Percentiles rank a stretch among this genome's conserved stretches.
Evolutionary conservation across 2,113 vertebrate species (phyloP).

Genomic region (Myxocyprinus asiaticus): DNA sequence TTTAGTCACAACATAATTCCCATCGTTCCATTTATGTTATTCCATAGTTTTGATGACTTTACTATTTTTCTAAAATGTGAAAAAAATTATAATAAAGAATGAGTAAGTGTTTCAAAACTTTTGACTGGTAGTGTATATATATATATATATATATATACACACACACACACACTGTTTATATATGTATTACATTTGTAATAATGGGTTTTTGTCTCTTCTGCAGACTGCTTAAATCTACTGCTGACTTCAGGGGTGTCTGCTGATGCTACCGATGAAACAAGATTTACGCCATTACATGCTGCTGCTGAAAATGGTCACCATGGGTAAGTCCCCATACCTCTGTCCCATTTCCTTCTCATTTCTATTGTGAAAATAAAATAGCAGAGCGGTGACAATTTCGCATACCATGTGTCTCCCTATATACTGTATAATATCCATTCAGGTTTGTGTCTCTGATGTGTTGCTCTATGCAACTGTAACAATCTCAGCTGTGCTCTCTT

Average conservation of each 20-base stretch:
- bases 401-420: no score
- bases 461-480: neutral
- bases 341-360: neutral
- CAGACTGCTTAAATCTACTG: slow-evolving; percentile 95
- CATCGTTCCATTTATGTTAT: no score
- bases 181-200: neutral
- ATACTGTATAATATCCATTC: neutral
- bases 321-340: slow-evolving; percentile 76
- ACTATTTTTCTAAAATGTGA: no score
- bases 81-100: no score
- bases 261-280: slow-evolving; percentile 84
- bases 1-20: no score
- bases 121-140: no score
- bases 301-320: slow-evolving; percentile 86
- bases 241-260: slow-evolving; percentile 86
- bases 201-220: neutral
- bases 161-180: no score
- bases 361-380: no score
- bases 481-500: slow-evolving; percentile 7
- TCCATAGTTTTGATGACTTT: no score
- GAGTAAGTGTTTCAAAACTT: no score
- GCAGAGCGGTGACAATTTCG: neutral
- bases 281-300: slow-evolving; percentile 91
- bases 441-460: neutral
- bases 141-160: no score